Base-by-base conservation (phyloP, 2,113 vertebrate species). In the Gopherus evgoodei region DNA sequence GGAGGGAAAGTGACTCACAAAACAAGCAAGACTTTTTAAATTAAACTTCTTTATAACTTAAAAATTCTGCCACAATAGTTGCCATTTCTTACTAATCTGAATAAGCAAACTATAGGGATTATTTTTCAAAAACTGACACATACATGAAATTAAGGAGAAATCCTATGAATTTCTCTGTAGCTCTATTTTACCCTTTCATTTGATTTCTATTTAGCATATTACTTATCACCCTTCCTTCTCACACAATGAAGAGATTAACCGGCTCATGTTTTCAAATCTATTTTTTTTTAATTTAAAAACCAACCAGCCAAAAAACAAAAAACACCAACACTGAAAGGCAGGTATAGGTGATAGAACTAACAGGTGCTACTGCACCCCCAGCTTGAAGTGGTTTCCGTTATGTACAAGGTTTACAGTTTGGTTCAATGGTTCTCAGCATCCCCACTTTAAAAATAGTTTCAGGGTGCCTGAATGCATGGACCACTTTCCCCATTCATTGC, bases 391-490 rank as follows among this genome's bases (percentile, higher is more conserved):
- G 56, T 57, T 57, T 57, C 56, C 24, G 25, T 25, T 57, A 11
- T 24, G 3, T 25, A 57, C 24, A 57, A 10, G 56, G 24, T 57
- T 57, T 57, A 25, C 24, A 57, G 56, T 57, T 57, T 25, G 56
- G 22, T 27, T 57, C 56, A 57, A 57, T 11, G 56, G 24, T 10
- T 57, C 56, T 57, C 54, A 56, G 54, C 54, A 56, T 9, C 24
- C 24, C 54, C 24, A 57, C 56, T 57, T 11, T 57, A 57, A 24
- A 57, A 25, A 57, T 27, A 25, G 56, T 57, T 57, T 57, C 56
- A 57, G 56, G 4, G 10, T 24, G 4, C 24, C 24, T 57, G 56
- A 57, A 89, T 0, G 0, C 75, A 85, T 2, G 1, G 0, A 14
- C 9, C 49, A 5, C 3, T 91, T 78, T 94, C 4, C 38, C 62